Conservation (phyloP, 2,888 invertebrate genomes). For the Mylabris sibirica region DNA sequence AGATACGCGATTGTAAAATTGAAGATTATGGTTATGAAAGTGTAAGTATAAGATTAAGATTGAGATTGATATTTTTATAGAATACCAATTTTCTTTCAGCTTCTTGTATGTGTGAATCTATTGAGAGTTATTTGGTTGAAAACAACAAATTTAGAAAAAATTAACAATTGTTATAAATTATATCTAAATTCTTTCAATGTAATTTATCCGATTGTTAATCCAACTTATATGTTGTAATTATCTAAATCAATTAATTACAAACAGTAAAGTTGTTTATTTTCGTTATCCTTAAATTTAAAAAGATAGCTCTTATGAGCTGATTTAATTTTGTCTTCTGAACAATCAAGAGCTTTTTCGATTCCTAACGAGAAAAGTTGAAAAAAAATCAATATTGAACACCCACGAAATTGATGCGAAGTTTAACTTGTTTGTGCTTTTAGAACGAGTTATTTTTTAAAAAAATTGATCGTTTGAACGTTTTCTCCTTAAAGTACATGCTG, state of each 20-base stretch:
- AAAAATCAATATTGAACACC: too few relatives aligned
- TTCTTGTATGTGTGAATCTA: constrained; percentile 50
- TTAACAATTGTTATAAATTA: constrained; percentile 46
- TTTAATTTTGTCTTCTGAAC: too few relatives aligned
- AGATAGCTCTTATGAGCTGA: too few relatives aligned
- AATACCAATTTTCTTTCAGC: constrained; percentile 46
- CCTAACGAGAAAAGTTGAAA: too few relatives aligned
- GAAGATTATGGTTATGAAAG: constrained; percentile 46
- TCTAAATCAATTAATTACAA: constrained; percentile 6
- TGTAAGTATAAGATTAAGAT: constrained; percentile 42
- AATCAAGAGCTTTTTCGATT: too few relatives aligned
- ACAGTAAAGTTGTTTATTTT: not conserved
- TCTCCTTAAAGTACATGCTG: too few relatives aligned
- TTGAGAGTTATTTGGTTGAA: constrained; percentile 53
- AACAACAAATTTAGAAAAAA: constrained; percentile 42
- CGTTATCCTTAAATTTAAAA: not conserved
- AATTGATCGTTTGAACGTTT: too few relatives aligned
- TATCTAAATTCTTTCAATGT: constrained; percentile 46
- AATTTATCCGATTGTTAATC: constrained; percentile 49
- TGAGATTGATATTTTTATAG: constrained; percentile 7
- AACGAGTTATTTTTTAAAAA: too few relatives aligned
- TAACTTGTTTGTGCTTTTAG: too few relatives aligned
- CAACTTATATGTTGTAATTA: constrained; percentile 41
- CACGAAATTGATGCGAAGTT: too few relatives aligned
- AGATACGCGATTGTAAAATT: constrained; percentile 44